These are phyloP conservation scores for Drosophila flavopinicola DNA, from an alignment of 2,888 invertebrate genomes.

Conservation along the genomic window DNA sequence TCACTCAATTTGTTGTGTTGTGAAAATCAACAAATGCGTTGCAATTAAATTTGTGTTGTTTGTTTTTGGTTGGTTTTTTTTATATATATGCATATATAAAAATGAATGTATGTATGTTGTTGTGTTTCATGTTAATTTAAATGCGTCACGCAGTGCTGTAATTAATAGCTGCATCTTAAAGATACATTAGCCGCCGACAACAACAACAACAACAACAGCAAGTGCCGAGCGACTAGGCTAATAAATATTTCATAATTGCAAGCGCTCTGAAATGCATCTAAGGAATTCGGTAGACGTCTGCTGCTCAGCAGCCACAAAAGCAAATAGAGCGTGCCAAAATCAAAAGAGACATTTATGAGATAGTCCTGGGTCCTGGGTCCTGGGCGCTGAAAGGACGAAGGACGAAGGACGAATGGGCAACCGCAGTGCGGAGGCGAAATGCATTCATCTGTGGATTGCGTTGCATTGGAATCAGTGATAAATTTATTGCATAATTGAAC, in stretches of 20 bases:
- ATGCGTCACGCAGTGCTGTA: slow-evolving; percentile 51
- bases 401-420: too few species aligned
- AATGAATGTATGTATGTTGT: too few species aligned
- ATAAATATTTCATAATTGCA: slow-evolving; percentile 64
- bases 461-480: slow-evolving; percentile 68
- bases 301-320: slow-evolving; percentile 48
- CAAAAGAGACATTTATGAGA: slow-evolving; percentile 48
- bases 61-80: neutral
- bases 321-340: slow-evolving; percentile 56
- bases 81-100: too few species aligned
- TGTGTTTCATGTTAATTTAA: slow-evolving; percentile 73
- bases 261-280: slow-evolving; percentile 27
- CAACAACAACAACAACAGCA: too few species aligned
- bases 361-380: too few species aligned
- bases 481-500: slow-evolving; percentile 80
- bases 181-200: slow-evolving; percentile 51
- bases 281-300: slow-evolving; percentile 41
- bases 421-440: slow-evolving; percentile 28
- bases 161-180: slow-evolving; percentile 56
- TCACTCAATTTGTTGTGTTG: slow-evolving; percentile 75
- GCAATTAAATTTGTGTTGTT: slow-evolving; percentile 59
- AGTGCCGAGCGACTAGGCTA: slow-evolving; percentile 43
- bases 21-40: slow-evolving; percentile 69
- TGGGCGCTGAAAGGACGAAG: too few species aligned
- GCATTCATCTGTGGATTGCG: slow-evolving; percentile 60